phyloP scores from a whole-genome alignment of 2,797 vertebrate genomes.

The Australoheros facetus region DNA sequence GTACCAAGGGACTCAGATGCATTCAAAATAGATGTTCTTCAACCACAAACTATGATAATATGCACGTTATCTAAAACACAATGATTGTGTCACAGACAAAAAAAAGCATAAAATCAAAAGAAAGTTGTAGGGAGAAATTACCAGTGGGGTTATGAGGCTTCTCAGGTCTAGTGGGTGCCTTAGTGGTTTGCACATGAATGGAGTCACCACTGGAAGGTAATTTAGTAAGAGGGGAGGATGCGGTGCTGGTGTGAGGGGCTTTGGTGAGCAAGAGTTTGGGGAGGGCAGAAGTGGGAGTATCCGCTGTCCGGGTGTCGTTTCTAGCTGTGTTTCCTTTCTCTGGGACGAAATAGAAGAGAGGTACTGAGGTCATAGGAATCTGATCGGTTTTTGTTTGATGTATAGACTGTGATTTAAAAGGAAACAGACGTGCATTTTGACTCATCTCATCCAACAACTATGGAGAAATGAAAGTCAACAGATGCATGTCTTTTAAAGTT shows the following conservation, averaged over 20 bases:
- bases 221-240: constrained; percentile 58
- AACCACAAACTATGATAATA: neutral
- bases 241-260: constrained; percentile 47
- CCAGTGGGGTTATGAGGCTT: constrained; percentile 69
- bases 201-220: constrained; percentile 31
- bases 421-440: neutral
- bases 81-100: neutral
- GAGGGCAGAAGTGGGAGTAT: constrained; percentile 42
- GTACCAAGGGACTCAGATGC: neutral
- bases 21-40: neutral
- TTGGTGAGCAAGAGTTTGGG: constrained; percentile 61
- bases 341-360: constrained; percentile 66
- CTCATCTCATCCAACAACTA: neutral
- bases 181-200: constrained; percentile 55
- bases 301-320: constrained; percentile 55
- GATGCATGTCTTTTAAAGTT: neutral
- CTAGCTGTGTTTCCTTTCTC: constrained; percentile 69
- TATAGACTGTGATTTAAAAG: neutral
- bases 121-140: constrained; percentile 62
- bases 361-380: constrained; percentile 52
- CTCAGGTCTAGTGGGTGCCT: constrained; percentile 60
- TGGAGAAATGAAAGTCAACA: neutral
- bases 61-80: neutral
- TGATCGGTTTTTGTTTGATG: neutral
- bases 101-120: neutral